These are phyloP conservation scores for Bubo blakistoni DNA, from an alignment of 2,113 vertebrate genomes.

Conservation along the genomic window DNA sequence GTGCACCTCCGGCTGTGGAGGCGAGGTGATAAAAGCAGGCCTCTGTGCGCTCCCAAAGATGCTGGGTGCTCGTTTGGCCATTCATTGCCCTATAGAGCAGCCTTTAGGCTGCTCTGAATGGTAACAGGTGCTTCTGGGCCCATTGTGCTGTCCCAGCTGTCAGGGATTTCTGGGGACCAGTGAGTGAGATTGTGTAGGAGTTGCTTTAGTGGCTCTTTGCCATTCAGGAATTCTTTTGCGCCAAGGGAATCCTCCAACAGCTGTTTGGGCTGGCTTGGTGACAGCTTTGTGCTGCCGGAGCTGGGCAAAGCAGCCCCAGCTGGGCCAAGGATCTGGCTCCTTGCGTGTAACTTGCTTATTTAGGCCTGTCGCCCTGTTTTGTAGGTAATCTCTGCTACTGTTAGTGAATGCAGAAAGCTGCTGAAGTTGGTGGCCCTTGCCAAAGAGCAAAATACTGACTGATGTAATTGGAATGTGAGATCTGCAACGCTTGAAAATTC, in stretches of 20 bases:
- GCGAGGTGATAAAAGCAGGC: slow-evolving; percentile 14
- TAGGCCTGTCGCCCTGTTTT: slow-evolving; percentile 45
- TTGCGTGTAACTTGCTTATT: slow-evolving; percentile 46
- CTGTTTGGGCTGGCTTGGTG: slow-evolving; percentile 66
- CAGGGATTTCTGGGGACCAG: slow-evolving; percentile 66
- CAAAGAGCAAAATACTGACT: slow-evolving; percentile 43
- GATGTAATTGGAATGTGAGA: slow-evolving; percentile 60
- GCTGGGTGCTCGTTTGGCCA: slow-evolving; percentile 15
- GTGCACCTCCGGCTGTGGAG: slow-evolving; percentile 20
- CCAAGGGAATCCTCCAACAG: slow-evolving; percentile 68
- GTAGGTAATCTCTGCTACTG: slow-evolving; percentile 46
- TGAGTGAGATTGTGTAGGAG: slow-evolving; percentile 61
- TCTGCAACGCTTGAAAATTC: slow-evolving; percentile 46
- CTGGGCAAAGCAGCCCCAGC: slow-evolving; percentile 52
- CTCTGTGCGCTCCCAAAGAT: neutral
- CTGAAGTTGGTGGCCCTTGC: slow-evolving; percentile 19
- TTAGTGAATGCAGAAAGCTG: slow-evolving; percentile 35
- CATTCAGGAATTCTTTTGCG: slow-evolving; percentile 67
- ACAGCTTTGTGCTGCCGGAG: slow-evolving; percentile 60
- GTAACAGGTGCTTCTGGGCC: slow-evolving; percentile 64
- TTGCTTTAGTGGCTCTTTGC: slow-evolving; percentile 64
- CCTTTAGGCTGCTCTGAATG: slow-evolving; percentile 49
- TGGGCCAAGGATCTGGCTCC: slow-evolving; percentile 52
- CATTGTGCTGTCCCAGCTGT: slow-evolving; percentile 60
- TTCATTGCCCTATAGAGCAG: slow-evolving; percentile 47